These are phyloP conservation scores for Troides aeacus DNA, from an alignment of 2,888 invertebrate genomes.

Conservation along the genomic window DNA sequence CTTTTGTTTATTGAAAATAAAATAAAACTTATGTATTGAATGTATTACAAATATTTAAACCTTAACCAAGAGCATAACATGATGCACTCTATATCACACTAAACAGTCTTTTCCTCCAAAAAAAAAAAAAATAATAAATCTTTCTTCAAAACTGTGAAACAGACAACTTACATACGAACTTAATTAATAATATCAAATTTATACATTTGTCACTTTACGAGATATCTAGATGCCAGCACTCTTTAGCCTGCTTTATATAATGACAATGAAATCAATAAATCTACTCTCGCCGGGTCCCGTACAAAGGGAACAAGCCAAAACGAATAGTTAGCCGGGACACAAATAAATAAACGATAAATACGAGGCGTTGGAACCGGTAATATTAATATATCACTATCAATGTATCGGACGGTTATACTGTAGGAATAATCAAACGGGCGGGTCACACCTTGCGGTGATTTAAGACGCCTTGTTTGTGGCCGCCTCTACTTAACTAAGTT, in stretches of 20 bases:
- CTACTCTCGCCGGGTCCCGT: constrained; percentile 1
- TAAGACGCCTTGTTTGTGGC: constrained; percentile 29
- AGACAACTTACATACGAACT: background rate
- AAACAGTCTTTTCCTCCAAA: no score
- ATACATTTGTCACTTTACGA: background rate
- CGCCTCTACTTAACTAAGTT: constrained; percentile 22
- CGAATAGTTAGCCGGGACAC: constrained; percentile 29
- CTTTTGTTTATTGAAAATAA: no score
- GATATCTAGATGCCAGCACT: background rate
- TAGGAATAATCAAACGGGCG: constrained; percentile 32
- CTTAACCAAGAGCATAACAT: no score
- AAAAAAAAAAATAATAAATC: background rate
- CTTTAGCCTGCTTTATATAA: constrained; percentile 16
- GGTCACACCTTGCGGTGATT: constrained; percentile 38
- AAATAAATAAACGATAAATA: constrained; percentile 36
- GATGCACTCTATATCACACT: no score
- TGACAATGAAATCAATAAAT: constrained; percentile 29
- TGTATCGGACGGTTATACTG: constrained; percentile 35
- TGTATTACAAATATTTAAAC: no score
- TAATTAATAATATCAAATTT: background rate
- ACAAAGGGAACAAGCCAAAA: constrained; percentile 29
- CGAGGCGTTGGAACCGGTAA: constrained; percentile 31
- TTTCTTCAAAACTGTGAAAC: background rate
- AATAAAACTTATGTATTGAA: no score
- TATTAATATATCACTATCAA: constrained; percentile 42